Conservation (phyloP, 2,797 vertebrate species). For the Leptodactylus fallax region DNA sequence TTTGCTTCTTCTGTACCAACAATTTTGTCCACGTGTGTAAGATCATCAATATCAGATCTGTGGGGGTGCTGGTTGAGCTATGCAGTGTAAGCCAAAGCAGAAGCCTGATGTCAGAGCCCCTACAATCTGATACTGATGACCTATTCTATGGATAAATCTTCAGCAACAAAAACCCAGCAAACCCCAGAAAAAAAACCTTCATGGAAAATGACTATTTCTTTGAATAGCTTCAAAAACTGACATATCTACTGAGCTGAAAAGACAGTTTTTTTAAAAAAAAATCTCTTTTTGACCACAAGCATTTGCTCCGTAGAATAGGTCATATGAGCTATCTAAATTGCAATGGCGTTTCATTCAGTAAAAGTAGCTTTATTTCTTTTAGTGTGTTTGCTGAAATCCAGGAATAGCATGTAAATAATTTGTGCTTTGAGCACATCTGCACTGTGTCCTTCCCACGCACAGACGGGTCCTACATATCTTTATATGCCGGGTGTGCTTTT, state of each 20-base stretch:
- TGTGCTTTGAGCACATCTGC: constrained; percentile 15
- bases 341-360: background rate
- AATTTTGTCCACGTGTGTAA: no score
- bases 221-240: background rate
- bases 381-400: constrained; percentile 11
- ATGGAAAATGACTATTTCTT: background rate
- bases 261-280: no score
- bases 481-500: constrained; percentile 39
- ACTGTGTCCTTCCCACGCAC: constrained; percentile 18
- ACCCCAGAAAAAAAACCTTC: background rate
- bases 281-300: background rate
- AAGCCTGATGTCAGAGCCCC: no score
- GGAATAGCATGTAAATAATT: constrained; percentile 32
- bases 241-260: no score
- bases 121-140: no score
- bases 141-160: no score
- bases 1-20: no score
- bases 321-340: background rate
- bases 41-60: no score
- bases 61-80: no score
- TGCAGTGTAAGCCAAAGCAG: no score
- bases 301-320: background rate
- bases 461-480: background rate
- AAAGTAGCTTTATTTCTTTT: background rate
- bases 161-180: no score